Percentiles rank a stretch among this genome's conserved stretches.
Conservation (phyloP, 1,140 invertebrate species). For the Riptortus pedestris region DNA sequence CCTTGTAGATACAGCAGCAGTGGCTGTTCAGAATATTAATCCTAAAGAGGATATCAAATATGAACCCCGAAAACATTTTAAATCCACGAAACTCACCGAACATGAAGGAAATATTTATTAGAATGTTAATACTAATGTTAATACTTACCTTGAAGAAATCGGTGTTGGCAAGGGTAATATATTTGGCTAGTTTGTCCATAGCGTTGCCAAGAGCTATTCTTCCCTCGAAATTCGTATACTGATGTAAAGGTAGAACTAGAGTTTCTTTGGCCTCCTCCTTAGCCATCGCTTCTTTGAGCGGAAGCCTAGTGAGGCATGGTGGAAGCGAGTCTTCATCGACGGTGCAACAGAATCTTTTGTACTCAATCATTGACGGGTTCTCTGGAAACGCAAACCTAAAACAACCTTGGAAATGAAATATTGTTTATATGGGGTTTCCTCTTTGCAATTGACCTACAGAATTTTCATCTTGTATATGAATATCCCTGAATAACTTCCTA, state of each 20-base stretch:
- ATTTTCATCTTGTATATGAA: background rate
- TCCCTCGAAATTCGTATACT: background rate
- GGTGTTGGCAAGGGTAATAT: background rate
- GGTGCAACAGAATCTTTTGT: conserved; percentile 11
- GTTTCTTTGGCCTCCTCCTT: background rate
- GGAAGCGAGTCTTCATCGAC: conserved; percentile 13
- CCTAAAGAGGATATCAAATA: no score
- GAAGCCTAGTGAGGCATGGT: background rate
- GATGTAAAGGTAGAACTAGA: background rate
- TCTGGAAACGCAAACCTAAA: background rate
- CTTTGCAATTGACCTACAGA: background rate
- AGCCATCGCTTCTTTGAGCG: conserved; percentile 7
- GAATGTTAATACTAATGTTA: no score
- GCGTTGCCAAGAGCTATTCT: background rate
- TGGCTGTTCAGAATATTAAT: no score
- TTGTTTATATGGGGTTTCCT: no score
- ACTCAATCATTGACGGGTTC: background rate
- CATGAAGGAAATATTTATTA: no score
- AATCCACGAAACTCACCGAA: no score
- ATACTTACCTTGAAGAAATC: conserved; percentile 5
- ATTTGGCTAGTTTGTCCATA: background rate
- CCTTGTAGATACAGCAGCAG: no score
- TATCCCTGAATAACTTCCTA: background rate
- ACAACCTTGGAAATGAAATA: no score
- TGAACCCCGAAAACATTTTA: no score